Conservation (phyloP, 2,888 invertebrate genomes). For the Lithophane semibrunnea region DNA sequence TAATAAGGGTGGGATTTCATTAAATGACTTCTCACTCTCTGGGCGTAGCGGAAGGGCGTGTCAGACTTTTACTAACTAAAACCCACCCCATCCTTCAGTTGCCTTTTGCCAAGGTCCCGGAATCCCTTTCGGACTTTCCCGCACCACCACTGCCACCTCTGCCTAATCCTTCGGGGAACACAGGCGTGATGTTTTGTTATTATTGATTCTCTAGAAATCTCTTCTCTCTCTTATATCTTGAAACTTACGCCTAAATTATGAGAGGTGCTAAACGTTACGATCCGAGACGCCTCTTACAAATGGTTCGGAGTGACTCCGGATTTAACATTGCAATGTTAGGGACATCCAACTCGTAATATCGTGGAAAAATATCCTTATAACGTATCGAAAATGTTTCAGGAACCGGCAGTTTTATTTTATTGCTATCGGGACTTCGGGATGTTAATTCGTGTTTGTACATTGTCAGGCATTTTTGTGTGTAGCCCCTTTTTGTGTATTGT, state of each 20-base stretch:
- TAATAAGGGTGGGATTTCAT: no score
- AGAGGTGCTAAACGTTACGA: slow-evolving; percentile 72
- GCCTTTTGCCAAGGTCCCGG: no score
- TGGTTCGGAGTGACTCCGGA: slow-evolving; percentile 70
- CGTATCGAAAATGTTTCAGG: slow-evolving; percentile 28
- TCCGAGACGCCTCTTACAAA: slow-evolving; percentile 72
- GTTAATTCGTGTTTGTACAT: slow-evolving; percentile 55
- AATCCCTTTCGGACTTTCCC: no score
- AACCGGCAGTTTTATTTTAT: slow-evolving; percentile 43
- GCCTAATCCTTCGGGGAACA: no score
- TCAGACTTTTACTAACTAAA: no score
- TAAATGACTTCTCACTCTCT: no score
- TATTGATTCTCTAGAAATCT: neutral
- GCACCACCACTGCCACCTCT: no score
- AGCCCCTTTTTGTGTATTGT: slow-evolving; percentile 46
- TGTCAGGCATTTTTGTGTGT: slow-evolving; percentile 28
- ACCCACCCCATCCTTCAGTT: no score
- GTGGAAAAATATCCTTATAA: slow-evolving; percentile 40
- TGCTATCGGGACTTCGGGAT: slow-evolving; percentile 30
- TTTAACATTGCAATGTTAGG: slow-evolving; percentile 67
- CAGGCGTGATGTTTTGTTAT: no score
- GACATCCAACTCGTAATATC: slow-evolving; percentile 58
- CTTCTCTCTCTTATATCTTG: neutral
- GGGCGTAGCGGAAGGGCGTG: no score
- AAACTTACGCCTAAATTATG: slow-evolving; percentile 60